Percentiles rank a stretch among this genome's conserved stretches.
Conservation (phyloP, 2,888 invertebrate species). For the Athalia circularis region DNA sequence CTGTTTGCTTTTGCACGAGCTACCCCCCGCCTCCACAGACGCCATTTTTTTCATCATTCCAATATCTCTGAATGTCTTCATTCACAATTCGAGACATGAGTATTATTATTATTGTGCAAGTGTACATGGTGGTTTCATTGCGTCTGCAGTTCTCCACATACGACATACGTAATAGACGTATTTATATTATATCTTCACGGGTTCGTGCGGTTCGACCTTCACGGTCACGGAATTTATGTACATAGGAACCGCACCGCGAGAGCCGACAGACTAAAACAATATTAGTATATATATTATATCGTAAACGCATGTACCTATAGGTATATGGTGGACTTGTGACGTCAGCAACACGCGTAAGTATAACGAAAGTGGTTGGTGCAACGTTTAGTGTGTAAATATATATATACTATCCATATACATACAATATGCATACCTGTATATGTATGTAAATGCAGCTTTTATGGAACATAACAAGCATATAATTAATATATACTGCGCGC, state of each 20-base stretch:
- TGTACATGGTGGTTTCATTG: too few relatives aligned
- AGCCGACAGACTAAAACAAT: constrained; percentile 16
- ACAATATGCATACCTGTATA: too few relatives aligned
- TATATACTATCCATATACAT: too few relatives aligned
- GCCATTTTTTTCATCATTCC: too few relatives aligned
- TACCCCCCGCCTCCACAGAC: neutral
- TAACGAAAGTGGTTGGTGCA: too few relatives aligned
- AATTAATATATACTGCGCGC: neutral
- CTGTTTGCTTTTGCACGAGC: neutral
- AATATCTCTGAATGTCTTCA: constrained; percentile 8
- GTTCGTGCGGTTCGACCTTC: constrained; percentile 26
- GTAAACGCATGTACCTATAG: too few relatives aligned
- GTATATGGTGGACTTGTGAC: constrained; percentile 6
- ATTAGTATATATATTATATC: neutral
- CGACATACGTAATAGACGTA: too few relatives aligned
- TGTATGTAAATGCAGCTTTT: too few relatives aligned
- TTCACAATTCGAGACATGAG: neutral
- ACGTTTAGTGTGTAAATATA: too few relatives aligned
- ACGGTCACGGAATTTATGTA: constrained; percentile 18
- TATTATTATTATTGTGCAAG: too few relatives aligned
- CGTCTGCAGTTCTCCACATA: too few relatives aligned
- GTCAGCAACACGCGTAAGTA: neutral
- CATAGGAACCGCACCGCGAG: neutral
- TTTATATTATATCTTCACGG: neutral
- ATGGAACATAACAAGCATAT: too few relatives aligned